phyloP scores from a whole-genome alignment of 2,888 invertebrate species.

The Petrolisthes cinctipes region DNA sequence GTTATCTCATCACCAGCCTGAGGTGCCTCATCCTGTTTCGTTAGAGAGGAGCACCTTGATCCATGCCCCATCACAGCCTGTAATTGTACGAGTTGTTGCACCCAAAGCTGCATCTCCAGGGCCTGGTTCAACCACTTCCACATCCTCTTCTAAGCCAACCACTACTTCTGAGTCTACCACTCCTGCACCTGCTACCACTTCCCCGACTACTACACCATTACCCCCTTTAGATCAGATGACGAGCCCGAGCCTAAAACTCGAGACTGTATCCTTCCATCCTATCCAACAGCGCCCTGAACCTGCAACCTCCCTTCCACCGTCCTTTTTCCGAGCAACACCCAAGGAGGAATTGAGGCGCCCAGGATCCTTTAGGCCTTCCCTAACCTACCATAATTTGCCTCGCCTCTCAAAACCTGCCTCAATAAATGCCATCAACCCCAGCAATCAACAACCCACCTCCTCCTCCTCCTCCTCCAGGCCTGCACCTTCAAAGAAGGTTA shows the following conservation, averaged over 20 bases:
- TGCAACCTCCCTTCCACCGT: neutral
- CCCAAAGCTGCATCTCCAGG: neutral
- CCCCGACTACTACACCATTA: neutral
- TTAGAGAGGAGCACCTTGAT: neutral
- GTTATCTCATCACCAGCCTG: neutral
- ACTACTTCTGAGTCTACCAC: neutral
- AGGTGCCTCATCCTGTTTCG: constrained; percentile 9
- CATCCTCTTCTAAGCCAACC: neutral
- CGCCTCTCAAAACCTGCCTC: neutral
- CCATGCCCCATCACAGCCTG: neutral
- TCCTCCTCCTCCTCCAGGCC: too few relatives aligned
- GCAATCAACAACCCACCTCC: neutral
- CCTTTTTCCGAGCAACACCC: neutral
- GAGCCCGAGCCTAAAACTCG: neutral
- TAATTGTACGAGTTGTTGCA: neutral
- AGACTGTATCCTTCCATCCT: neutral
- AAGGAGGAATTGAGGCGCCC: neutral
- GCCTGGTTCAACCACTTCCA: neutral
- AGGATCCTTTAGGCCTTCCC: neutral
- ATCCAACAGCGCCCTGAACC: neutral
- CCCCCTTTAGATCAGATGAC: neutral
- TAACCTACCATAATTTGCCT: neutral
- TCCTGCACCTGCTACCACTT: neutral
- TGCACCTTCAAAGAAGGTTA: too few relatives aligned
- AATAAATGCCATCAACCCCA: neutral